Conservation (phyloP, 2,113 vertebrate species). For the Sylvilagus bachmani region DNA sequence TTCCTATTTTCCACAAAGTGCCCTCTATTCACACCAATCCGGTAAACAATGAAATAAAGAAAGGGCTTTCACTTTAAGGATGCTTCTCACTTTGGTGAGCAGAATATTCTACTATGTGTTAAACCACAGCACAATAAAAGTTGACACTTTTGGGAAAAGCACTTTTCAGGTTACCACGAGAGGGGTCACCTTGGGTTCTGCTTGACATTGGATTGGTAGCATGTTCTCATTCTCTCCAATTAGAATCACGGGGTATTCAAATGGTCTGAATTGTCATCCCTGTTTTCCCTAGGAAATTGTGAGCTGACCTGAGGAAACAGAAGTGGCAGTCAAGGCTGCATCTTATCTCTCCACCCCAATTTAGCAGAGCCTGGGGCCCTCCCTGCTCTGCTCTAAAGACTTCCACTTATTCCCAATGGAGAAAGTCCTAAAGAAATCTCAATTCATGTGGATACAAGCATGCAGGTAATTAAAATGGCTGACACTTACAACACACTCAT, state of each 20-base stretch:
- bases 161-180: background rate
- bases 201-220: constrained; percentile 7
- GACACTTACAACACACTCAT: background rate
- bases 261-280: constrained; percentile 30
- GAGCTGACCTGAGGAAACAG: background rate
- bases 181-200: constrained; percentile 2
- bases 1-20: background rate
- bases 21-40: background rate
- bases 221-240: constrained; percentile 59
- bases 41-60: background rate
- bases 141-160: background rate
- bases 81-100: background rate
- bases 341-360: background rate
- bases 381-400: background rate
- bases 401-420: background rate
- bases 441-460: background rate
- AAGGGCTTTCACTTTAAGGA: background rate
- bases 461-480: background rate
- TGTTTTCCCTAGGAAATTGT: constrained; percentile 49
- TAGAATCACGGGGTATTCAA: constrained; percentile 67
- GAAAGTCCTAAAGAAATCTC: background rate
- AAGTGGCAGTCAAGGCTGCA: background rate
- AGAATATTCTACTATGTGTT: background rate
- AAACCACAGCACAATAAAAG: background rate
- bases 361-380: background rate